These are phyloP conservation scores for Nyleta sp. DNA, from an alignment of 2,888 invertebrate genomes.

Conservation along the genomic window DNA sequence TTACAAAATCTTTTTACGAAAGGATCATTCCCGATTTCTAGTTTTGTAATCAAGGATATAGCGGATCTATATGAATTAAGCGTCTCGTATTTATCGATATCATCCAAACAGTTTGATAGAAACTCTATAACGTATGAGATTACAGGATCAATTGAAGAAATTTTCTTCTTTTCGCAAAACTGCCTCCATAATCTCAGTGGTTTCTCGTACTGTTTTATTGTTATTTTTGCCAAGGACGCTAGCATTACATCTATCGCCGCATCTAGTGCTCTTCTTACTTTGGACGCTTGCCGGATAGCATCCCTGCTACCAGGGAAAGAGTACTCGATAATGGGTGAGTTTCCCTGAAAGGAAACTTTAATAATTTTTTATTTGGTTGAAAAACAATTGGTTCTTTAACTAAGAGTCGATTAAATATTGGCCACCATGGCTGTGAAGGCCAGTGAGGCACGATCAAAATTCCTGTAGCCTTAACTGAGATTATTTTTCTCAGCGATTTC, in stretches of 20 bases:
- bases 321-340: background rate
- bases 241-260: background rate
- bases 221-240: background rate
- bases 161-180: constrained; percentile 13
- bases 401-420: background rate
- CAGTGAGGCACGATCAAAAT: background rate
- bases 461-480: background rate
- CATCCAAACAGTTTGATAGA: constrained; percentile 1
- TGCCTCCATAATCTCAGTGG: constrained; percentile 15
- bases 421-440: constrained; percentile 9
- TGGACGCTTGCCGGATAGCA: background rate
- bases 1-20: constrained; percentile 24
- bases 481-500: too few species aligned
- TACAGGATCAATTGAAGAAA: background rate
- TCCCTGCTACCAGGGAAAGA: constrained; percentile 25
- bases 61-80: too few species aligned
- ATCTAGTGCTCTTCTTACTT: too few species aligned
- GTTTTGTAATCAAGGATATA: too few species aligned
- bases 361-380: constrained; percentile 62
- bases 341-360: constrained; percentile 67
- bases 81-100: background rate
- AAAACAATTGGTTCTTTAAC: constrained; percentile 41
- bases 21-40: background rate
- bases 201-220: background rate
- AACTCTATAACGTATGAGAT: constrained; percentile 5